A percentile compares a stretch with the other conserved stretches of the same genome.
Evolutionary conservation across 2,888 invertebrate genomes (phyloP).

Genomic region (Eristalis tenax): DNA sequence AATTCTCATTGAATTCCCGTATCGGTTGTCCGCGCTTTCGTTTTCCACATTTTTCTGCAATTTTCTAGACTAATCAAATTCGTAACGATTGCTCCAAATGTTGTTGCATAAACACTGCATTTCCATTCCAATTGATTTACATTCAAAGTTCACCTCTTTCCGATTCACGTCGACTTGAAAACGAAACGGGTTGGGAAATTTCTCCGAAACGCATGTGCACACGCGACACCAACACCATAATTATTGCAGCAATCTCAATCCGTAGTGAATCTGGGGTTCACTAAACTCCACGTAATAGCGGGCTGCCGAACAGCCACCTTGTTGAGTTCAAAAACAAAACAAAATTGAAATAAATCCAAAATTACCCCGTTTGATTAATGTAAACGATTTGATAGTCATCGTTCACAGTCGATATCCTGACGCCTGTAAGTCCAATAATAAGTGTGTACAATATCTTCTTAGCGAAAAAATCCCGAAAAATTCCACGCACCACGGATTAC

Average conservation of each 20-base stretch:
- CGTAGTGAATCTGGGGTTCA: slow-evolving; percentile 29
- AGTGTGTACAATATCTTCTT: background rate
- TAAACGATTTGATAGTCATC: slow-evolving; percentile 74
- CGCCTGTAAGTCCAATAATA: background rate
- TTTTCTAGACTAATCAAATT: background rate
- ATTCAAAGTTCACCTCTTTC: slow-evolving; percentile 23
- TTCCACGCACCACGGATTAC: background rate
- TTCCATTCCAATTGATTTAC: background rate
- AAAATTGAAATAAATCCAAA: slow-evolving; percentile 4
- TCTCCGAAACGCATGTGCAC: slow-evolving; percentile 41
- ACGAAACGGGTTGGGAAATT: slow-evolving; percentile 48
- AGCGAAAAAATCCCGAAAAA: background rate
- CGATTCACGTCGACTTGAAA: background rate
- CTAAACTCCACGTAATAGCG: slow-evolving; percentile 36
- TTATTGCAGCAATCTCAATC: slow-evolving; percentile 20
- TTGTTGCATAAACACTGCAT: background rate
- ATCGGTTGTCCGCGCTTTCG: background rate
- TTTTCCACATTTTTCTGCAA: background rate
- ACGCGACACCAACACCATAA: slow-evolving; percentile 29
- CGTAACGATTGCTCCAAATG: background rate
- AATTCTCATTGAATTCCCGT: background rate
- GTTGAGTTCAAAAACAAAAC: background rate
- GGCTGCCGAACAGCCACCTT: background rate
- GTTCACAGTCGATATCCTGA: background rate
- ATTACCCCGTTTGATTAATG: slow-evolving; percentile 72